These are phyloP conservation scores for Balearica regulorum DNA, from an alignment of 2,797 vertebrate species.

Conservation along the genomic window DNA sequence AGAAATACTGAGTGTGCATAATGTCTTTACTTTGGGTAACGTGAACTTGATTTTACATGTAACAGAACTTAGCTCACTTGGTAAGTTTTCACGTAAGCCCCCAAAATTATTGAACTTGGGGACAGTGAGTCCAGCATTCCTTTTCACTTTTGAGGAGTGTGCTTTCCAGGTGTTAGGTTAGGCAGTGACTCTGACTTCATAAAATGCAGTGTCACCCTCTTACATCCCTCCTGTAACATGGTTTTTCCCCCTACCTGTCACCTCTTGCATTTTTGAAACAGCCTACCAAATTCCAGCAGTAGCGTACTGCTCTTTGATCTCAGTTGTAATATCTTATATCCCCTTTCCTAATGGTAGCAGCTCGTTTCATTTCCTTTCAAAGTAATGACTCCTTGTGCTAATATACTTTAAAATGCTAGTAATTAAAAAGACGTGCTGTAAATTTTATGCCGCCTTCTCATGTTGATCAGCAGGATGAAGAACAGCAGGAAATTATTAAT, in stretches of 20 bases:
- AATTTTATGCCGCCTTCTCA: background rate
- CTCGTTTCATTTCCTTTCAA: background rate
- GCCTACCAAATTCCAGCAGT: background rate
- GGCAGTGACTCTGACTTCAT: background rate
- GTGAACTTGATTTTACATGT: background rate
- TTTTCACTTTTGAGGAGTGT: background rate
- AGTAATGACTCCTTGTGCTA: background rate
- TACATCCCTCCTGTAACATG: background rate
- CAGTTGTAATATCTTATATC: background rate
- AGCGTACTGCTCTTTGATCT: background rate
- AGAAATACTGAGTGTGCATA: background rate
- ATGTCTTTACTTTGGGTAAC: background rate
- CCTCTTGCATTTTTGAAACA: background rate
- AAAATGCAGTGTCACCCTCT: background rate
- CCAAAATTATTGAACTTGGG: background rate
- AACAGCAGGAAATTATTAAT: conserved; percentile 84
- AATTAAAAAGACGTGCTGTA: background rate
- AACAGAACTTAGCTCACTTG: background rate
- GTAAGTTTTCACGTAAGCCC: background rate
- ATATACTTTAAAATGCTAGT: background rate
- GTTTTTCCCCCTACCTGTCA: background rate
- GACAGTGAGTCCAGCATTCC: background rate
- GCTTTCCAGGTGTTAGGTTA: background rate
- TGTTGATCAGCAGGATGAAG: conserved; percentile 81
- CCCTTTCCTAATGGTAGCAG: background rate